phyloP scores from a whole-genome alignment of 2,113 vertebrate species.

The Anguilla rostrata region DNA sequence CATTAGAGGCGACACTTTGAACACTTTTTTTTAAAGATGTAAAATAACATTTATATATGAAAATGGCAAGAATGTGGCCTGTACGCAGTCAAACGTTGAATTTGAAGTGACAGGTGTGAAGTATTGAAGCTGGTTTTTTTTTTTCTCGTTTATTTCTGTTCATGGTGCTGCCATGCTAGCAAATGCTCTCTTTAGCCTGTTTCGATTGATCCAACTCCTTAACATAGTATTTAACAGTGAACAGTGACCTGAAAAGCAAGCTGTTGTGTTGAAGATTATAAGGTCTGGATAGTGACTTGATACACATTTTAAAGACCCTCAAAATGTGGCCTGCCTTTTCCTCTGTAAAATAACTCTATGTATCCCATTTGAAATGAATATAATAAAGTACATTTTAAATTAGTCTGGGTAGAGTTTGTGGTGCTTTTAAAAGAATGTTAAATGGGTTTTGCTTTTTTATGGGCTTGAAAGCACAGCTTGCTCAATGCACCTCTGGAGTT shows the following conservation, averaged over 20 bases:
- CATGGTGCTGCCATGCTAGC: slow-evolving; percentile 48
- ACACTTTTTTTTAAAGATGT: slow-evolving; percentile 57
- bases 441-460: slow-evolving; percentile 35
- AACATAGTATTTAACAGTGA: not conserved
- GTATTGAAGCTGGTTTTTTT: slow-evolving; percentile 39
- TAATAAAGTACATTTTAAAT: slow-evolving; percentile 60
- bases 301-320: not conserved
- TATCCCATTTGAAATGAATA: slow-evolving; percentile 37
- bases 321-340: not conserved
- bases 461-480: slow-evolving; percentile 31
- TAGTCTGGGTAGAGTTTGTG: slow-evolving; percentile 17
- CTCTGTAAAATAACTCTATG: slow-evolving; percentile 36
- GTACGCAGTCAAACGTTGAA: slow-evolving; percentile 34
- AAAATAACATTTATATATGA: slow-evolving; percentile 61
- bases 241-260: not conserved
- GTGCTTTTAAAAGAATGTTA: not conserved
- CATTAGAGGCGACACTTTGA: slow-evolving; percentile 36
- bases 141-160: slow-evolving; percentile 44
- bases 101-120: not conserved
- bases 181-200: slow-evolving; percentile 56
- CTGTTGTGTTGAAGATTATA: not conserved
- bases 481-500: not conserved
- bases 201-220: not conserved
- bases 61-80: slow-evolving; percentile 40
- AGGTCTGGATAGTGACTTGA: not conserved